Evolutionary conservation across 2,888 invertebrate species (phyloP).

Genomic region (Ectropis crepuscularia): DNA sequence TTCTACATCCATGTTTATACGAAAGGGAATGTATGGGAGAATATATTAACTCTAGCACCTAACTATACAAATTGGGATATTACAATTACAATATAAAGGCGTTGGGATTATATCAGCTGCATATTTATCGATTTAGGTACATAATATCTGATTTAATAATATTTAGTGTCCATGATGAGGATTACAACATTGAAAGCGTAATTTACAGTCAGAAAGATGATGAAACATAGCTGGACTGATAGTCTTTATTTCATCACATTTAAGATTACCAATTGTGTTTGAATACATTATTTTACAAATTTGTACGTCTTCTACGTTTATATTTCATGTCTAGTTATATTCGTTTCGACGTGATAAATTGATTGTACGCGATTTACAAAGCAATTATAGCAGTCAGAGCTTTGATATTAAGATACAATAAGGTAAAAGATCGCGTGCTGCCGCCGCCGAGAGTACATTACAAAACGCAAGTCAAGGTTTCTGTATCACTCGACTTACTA

Average conservation of each 20-base stretch:
- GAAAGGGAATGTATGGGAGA: conserved; percentile 25
- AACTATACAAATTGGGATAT: conserved; percentile 3
- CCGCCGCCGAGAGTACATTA: conserved; percentile 5
- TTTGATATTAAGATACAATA: conserved; percentile 2
- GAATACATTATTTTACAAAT: conserved; percentile 9
- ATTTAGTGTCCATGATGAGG: too few species aligned
- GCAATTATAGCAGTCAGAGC: conserved; percentile 5
- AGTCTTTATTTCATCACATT: conserved; percentile 2
- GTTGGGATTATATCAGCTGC: conserved; percentile 19
- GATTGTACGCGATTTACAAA: conserved; percentile 21
- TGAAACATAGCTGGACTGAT: conserved; percentile 3
- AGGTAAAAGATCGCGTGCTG: conserved; percentile 10
- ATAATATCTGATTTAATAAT: too few species aligned
- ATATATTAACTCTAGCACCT: conserved; percentile 21
- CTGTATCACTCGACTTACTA: neutral
- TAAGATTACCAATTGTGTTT: conserved; percentile 1
- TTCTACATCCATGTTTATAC: conserved; percentile 1
- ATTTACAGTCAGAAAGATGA: neutral
- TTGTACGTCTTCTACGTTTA: conserved; percentile 7
- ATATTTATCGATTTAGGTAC: neutral
- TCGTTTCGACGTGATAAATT: neutral
- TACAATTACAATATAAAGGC: conserved; percentile 5
- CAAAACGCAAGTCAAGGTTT: conserved; percentile 4
- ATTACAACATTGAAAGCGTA: neutral
- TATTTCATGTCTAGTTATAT: conserved; percentile 14